Percentiles rank a stretch among this genome's conserved stretches.
Conservation (phyloP, 2,888 invertebrate genomes). For the Herminia tarsipennalis region DNA sequence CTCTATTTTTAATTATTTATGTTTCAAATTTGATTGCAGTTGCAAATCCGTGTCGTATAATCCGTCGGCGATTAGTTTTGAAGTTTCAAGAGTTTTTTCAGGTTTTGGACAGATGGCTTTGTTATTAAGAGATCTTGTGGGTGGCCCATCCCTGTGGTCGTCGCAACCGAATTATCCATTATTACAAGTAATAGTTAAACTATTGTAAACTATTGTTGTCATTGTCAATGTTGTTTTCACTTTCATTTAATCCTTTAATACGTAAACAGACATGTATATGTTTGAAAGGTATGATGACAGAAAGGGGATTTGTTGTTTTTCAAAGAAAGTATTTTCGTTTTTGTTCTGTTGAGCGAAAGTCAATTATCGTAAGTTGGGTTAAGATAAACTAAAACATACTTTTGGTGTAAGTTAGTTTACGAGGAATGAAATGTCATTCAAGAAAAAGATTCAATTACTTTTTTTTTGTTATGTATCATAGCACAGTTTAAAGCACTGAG, state of each 20-base stretch:
- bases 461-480: too few relatives aligned
- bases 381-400: background rate
- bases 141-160: conserved; percentile 67
- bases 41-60: conserved; percentile 56
- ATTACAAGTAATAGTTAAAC: conserved; percentile 64
- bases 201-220: conserved; percentile 68
- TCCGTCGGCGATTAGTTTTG: conserved; percentile 82
- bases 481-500: too few relatives aligned
- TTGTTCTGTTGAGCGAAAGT: conserved; percentile 12
- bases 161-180: conserved; percentile 53
- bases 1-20: background rate
- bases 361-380: background rate
- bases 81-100: conserved; percentile 75
- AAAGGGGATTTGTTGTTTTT: conserved; percentile 6
- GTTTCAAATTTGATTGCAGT: conserved; percentile 16
- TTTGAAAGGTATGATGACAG: conserved; percentile 30
- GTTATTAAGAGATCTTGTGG: conserved; percentile 72
- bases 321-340: conserved; percentile 9
- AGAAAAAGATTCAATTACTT: too few relatives aligned
- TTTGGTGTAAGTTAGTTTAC: too few relatives aligned
- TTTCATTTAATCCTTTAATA: conserved; percentile 74
- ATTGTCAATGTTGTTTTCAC: conserved; percentile 79
- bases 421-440: too few relatives aligned
- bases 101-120: conserved; percentile 79
- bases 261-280: conserved; percentile 76